phyloP scores from a whole-genome alignment of 2,113 vertebrate species.

The Monarcha castaneiventris region DNA sequence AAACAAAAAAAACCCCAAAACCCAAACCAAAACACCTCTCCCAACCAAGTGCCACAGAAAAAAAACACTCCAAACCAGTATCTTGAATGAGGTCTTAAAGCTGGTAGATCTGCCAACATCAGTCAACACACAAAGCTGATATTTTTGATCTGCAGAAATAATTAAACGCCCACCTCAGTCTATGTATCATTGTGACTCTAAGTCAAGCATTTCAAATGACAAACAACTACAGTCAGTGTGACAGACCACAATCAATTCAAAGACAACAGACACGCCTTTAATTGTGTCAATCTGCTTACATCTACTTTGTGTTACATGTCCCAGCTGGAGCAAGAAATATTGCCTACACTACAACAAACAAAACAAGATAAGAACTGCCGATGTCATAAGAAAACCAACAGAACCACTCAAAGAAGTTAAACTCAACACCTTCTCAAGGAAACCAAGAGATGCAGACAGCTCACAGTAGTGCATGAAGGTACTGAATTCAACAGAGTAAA shows the following conservation, averaged over 20 bases:
- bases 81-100: not conserved
- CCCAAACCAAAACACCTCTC: not conserved
- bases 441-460: not conserved
- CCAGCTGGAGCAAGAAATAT: not conserved
- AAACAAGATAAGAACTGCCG: not conserved
- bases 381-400: not conserved
- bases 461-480: not conserved
- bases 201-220: not conserved
- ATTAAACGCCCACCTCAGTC: not conserved
- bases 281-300: not conserved
- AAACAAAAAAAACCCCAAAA: not conserved
- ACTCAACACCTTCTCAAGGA: not conserved
- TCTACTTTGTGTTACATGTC: not conserved
- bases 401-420: not conserved
- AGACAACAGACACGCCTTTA: not conserved
- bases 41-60: not conserved
- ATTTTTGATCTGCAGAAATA: conserved; percentile 3
- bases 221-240: not conserved
- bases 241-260: not conserved
- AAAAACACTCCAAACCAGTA: not conserved
- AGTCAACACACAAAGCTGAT: not conserved
- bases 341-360: not conserved
- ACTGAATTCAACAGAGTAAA: not conserved
- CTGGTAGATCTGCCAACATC: not conserved
- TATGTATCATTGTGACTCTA: not conserved